Percentiles rank a stretch among this genome's conserved stretches.
Evolutionary conservation across 2,113 vertebrate species (phyloP).

Genomic region (Lepus timidus): DNA sequence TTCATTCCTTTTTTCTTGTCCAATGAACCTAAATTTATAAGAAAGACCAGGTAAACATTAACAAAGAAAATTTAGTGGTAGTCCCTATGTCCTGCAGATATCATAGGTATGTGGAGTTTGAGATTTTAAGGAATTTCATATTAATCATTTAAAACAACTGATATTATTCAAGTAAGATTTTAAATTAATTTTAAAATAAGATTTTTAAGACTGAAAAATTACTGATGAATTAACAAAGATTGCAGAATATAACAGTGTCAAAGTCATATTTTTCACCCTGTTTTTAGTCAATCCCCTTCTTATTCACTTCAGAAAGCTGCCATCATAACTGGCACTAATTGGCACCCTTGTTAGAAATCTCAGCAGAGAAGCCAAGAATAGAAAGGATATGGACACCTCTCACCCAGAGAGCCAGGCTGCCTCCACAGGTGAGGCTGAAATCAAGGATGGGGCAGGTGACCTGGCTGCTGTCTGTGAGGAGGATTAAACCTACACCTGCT

Average conservation of each 20-base stretch:
- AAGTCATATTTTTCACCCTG: conserved; percentile 24
- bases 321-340: conserved; percentile 72
- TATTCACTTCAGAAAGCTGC: conserved; percentile 64
- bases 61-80: background rate
- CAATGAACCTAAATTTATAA: background rate
- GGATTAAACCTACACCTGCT: background rate
- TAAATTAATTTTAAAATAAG: background rate
- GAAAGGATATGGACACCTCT: conserved; percentile 64
- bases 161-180: conserved; percentile 5
- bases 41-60: conserved; percentile 30
- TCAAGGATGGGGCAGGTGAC: conserved; percentile 38
- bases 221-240: conserved; percentile 27
- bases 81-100: background rate
- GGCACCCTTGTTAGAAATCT: conserved; percentile 72
- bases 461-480: conserved; percentile 6
- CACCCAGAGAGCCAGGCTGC: conserved; percentile 31
- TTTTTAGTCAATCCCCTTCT: conserved; percentile 35
- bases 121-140: conserved; percentile 41
- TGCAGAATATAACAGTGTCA: background rate
- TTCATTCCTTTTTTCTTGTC: background rate
- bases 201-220: conserved; percentile 7
- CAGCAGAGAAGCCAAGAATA: conserved; percentile 62
- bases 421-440: conserved; percentile 60
- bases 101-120: background rate
- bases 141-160: background rate